Base-by-base conservation (phyloP, 2,888 invertebrate genomes). In the Thereva nobilitata region DNA sequence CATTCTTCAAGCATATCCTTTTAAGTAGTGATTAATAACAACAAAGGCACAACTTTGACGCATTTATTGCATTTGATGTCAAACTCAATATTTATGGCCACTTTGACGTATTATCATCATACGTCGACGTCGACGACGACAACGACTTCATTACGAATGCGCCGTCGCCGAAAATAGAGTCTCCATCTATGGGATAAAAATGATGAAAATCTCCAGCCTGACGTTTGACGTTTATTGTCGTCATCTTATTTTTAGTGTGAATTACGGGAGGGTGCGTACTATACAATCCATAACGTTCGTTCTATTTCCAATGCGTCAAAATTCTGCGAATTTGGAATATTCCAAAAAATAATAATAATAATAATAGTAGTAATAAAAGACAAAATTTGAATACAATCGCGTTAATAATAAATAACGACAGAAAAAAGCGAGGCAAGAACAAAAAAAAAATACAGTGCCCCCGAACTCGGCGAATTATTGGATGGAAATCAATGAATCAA, bases 371-470 rank as follows among this genome's bases (percentile, higher is more conserved):
- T 23, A 23, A 23, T 23, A 23, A 23, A 23, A 23, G 23, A 34
- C 42, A 23, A 61, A 64, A 64, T 64, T 64, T 64, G 64, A 64
- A 64, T 64, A 64, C 64, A 64, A 64, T 64, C 53, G 53, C 64
- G 53, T 42, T 47, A 61, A 42, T 41, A 23, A 12, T 42, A 10
- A 23, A 2, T 8, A 7, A 41, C 12, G 42, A 52, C 38, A 52
- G 53, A 64, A 41, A 64, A 64, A 57, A n/a, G n/a, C n/a, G n/a
- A n/a, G n/a, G n/a, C n/a, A n/a, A n/a, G n/a, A n/a, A n/a, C n/a
- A n/a, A 64, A 41, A 64, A 64, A 57, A 53, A 38, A 41, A 42
- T 35, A 38, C 9, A 64, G 53, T 53, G 34, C 44, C 38, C 44
- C 35, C 49, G 37, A 35, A 44, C 53, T 64, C 50, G 23, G 23